Conservation (phyloP, 1,140 invertebrate genomes). For the Lucilia cuprina region DNA sequence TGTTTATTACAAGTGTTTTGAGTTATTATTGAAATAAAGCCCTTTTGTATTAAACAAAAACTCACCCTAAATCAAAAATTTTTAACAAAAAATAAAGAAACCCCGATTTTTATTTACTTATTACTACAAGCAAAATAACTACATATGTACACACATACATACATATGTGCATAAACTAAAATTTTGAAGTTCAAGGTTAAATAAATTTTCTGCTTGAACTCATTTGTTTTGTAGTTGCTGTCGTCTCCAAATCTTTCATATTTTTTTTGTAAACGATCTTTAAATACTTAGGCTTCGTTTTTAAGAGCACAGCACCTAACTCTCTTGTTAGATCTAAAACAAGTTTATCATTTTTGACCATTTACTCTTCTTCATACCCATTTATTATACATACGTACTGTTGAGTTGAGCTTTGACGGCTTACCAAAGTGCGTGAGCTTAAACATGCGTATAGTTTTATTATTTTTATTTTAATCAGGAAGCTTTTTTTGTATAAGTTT, state of each 20-base stretch:
- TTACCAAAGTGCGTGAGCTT: background rate
- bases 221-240: background rate
- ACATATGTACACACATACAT: background rate
- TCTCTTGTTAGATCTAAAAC: too few species aligned
- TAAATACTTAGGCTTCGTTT: background rate
- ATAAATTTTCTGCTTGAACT: constrained; percentile 8
- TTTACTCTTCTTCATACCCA: too few species aligned
- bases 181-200: constrained; percentile 31
- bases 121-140: background rate
- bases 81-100: background rate
- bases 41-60: background rate
- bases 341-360: too few species aligned
- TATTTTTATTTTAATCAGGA: background rate
- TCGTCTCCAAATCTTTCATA: background rate
- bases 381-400: too few species aligned
- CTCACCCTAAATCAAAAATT: background rate
- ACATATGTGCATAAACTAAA: too few species aligned
- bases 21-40: background rate
- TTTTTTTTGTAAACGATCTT: background rate
- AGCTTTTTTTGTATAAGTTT: background rate
- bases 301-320: background rate
- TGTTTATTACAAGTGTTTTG: constrained; percentile 13
- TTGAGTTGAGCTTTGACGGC: too few species aligned
- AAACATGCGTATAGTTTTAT: background rate
- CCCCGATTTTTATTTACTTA: background rate